Evolutionary conservation across 2,113 vertebrate species (phyloP).

Genomic region (Lipophrys pholis): DNA sequence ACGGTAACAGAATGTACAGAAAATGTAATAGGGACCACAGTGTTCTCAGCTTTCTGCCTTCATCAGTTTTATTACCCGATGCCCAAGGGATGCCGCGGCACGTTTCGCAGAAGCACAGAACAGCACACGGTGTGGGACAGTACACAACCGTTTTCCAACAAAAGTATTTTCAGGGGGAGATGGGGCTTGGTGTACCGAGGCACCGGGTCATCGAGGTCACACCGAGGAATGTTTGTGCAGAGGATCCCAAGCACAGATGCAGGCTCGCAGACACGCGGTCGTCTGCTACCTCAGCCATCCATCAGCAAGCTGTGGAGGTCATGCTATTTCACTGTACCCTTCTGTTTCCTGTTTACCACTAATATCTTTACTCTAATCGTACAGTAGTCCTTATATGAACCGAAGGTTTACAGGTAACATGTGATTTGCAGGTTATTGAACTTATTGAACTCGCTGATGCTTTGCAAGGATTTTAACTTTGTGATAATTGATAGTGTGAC

Average conservation of each 20-base stretch:
- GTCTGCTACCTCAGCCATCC: background rate
- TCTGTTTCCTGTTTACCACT: conserved; percentile 1
- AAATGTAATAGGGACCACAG: conserved; percentile 41
- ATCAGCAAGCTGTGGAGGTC: conserved; percentile 1
- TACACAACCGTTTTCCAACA: conserved; percentile 8
- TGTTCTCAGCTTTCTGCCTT: conserved; percentile 15
- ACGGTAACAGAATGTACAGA: conserved; percentile 62
- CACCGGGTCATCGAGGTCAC: conserved; percentile 40
- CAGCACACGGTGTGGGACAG: conserved; percentile 2
- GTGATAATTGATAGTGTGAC: too few species aligned
- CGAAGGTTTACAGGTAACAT: background rate
- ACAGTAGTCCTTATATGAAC: background rate
- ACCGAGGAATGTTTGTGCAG: conserved; percentile 23
- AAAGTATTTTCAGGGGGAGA: conserved; percentile 11
- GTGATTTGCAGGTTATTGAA: background rate
- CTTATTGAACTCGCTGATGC: background rate
- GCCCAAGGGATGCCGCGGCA: conserved; percentile 14
- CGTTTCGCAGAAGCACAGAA: background rate
- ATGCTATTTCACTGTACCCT: background rate
- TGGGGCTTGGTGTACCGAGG: conserved; percentile 14
- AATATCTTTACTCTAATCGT: background rate
- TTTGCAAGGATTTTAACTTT: background rate
- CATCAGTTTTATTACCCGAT: conserved; percentile 28
- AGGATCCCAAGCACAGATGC: conserved; percentile 34
- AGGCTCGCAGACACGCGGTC: conserved; percentile 2